These are phyloP conservation scores for Corythornis vintsioides DNA, from an alignment of 2,113 vertebrate genomes.

Conservation along the genomic window DNA sequence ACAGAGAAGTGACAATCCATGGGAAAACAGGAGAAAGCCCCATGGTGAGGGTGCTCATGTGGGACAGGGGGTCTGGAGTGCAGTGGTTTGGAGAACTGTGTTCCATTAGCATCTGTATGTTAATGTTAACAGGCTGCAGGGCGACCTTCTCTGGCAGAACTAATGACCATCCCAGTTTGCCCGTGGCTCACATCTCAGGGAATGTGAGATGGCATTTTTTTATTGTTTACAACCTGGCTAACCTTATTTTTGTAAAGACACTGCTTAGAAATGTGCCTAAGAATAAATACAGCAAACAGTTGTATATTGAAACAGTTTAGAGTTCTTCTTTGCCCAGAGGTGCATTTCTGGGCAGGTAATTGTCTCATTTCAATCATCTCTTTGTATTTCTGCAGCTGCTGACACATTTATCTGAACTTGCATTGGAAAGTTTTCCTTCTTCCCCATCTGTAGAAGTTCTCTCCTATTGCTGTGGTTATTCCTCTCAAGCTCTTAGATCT, in stretches of 20 bases:
- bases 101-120: conserved; percentile 7
- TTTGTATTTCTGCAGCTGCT: neutral
- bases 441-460: neutral
- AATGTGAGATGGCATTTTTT: neutral
- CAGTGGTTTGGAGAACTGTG: conserved; percentile 4
- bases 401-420: neutral
- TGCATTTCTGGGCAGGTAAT: neutral
- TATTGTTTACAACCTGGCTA: neutral
- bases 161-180: conserved; percentile 6
- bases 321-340: neutral
- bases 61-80: neutral
- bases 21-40: neutral
- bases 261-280: neutral
- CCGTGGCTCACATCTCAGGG: neutral
- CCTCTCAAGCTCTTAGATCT: neutral
- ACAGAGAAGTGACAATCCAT: neutral
- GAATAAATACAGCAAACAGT: neutral
- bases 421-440: neutral
- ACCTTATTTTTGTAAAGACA: neutral
- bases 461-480: neutral
- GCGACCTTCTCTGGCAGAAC: conserved; percentile 26
- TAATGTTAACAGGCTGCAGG: neutral
- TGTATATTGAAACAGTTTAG: neutral
- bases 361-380: neutral
- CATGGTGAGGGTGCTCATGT: neutral